phyloP scores from a whole-genome alignment of 1,140 invertebrate species.

The Pogonognathellus flavescens region DNA sequence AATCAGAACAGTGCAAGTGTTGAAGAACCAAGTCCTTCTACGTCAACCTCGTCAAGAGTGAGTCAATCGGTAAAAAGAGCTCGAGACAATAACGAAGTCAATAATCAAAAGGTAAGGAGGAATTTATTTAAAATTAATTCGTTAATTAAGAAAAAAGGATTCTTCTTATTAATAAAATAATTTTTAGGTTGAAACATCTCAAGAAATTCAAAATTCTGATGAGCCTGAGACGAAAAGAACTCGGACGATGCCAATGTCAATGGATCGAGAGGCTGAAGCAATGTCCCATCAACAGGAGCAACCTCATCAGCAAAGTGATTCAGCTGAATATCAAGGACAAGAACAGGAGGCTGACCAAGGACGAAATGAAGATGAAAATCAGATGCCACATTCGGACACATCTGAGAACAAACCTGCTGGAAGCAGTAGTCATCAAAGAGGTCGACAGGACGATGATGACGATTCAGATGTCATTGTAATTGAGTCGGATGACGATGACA shows the following conservation, averaged over 20 bases:
- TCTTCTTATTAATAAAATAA: background rate
- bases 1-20: constrained; percentile 18
- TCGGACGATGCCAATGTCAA: constrained; percentile 45
- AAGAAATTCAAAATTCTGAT: constrained; percentile 51
- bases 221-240: constrained; percentile 62
- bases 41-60: constrained; percentile 59
- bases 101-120: background rate
- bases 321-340: constrained; percentile 58
- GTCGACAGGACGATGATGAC: constrained; percentile 63
- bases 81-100: constrained; percentile 60
- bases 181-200: constrained; percentile 37
- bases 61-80: constrained; percentile 58
- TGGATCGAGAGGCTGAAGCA: constrained; percentile 67
- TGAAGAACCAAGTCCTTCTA: constrained; percentile 65
- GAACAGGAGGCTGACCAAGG: constrained; percentile 74
- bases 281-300: constrained; percentile 73
- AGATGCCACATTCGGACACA: constrained; percentile 65
- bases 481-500: constrained; percentile 67
- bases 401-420: constrained; percentile 44
- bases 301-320: constrained; percentile 60
- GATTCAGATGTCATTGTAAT: constrained; percentile 68
- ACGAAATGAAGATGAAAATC: constrained; percentile 64
- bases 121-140: too few relatives aligned
- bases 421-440: constrained; percentile 21
- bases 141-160: background rate